phyloP scores from a whole-genome alignment of 1,140 invertebrate genomes.

The Hylaeus volcanicus region DNA sequence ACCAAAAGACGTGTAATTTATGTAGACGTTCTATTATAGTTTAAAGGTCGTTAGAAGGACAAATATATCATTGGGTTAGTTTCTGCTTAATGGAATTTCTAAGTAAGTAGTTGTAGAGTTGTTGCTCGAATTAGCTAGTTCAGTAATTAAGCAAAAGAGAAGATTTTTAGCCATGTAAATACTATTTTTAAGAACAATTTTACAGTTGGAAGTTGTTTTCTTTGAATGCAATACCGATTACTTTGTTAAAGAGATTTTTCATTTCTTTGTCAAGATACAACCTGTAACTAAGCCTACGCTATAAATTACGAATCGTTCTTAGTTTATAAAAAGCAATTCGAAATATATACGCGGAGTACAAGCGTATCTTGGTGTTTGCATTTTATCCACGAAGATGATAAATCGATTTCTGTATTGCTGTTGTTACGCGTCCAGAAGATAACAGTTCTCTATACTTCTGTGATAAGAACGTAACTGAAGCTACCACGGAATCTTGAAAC shows the following conservation, averaged over 20 bases:
- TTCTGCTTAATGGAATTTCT: background rate
- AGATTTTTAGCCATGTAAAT: too few relatives aligned
- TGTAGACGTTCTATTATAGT: background rate
- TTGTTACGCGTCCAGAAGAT: slow-evolving; percentile 10
- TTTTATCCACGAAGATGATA: slow-evolving; percentile 4
- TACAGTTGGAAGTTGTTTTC: background rate
- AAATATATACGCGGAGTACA: background rate
- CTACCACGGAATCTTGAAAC: slow-evolving; percentile 9
- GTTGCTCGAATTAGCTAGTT: background rate
- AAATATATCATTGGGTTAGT: background rate
- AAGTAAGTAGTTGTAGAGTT: background rate
- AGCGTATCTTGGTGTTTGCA: background rate
- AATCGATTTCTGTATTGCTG: background rate
- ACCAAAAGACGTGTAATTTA: too few relatives aligned
- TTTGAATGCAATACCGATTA: too few relatives aligned
- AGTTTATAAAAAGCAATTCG: background rate
- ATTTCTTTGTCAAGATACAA: background rate
- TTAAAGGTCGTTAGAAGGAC: background rate
- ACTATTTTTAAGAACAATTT: background rate
- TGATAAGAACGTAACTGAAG: slow-evolving; percentile 27
- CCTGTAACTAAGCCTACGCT: background rate
- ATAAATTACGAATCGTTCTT: background rate
- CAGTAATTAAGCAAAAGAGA: background rate
- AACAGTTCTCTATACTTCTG: background rate
- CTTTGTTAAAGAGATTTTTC: background rate